Percentiles rank a stretch among this genome's conserved stretches.
phyloP scores from a whole-genome alignment of 2,888 invertebrate genomes.

The Pollenia angustigena region DNA sequence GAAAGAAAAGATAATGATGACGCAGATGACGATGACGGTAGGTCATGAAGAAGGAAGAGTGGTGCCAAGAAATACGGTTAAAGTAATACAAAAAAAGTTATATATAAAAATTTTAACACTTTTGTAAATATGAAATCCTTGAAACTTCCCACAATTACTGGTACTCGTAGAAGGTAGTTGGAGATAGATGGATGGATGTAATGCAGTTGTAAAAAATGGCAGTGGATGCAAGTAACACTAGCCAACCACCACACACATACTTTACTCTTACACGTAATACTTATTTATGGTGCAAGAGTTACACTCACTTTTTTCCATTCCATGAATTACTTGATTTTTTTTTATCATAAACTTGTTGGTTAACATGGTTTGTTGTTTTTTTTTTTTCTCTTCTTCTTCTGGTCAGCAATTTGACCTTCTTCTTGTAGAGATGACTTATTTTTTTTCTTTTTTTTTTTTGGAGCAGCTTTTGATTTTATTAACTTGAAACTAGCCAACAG shows the following conservation, averaged over 20 bases:
- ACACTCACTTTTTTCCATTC: conserved; percentile 61
- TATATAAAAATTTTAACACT: conserved; percentile 47
- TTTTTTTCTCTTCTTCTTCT: conserved; percentile 46
- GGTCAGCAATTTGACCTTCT: conserved; percentile 74
- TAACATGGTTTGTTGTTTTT: conserved; percentile 21
- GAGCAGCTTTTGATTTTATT: conserved; percentile 3
- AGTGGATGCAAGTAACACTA: conserved; percentile 44
- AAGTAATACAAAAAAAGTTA: conserved; percentile 18
- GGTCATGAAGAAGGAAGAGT: background rate
- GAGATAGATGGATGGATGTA: background rate
- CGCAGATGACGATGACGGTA: conserved; percentile 34
- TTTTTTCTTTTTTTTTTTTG: background rate
- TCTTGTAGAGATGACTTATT: conserved; percentile 48
- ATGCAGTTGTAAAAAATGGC: conserved; percentile 14
- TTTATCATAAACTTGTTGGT: conserved; percentile 66
- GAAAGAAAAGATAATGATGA: conserved; percentile 47
- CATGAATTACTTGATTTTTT: conserved; percentile 29
- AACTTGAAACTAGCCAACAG: conserved; percentile 46
- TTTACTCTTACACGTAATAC: conserved; percentile 18
- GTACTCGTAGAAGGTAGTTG: conserved; percentile 1
- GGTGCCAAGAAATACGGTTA: conserved; percentile 18
- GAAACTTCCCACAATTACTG: conserved; percentile 70
- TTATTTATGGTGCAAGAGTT: conserved; percentile 6
- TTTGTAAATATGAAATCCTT: conserved; percentile 68
- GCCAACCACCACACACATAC: conserved; percentile 20